These are phyloP conservation scores for Scaptomyza flava DNA, from an alignment of 2,888 invertebrate genomes.

Conservation along the genomic window DNA sequence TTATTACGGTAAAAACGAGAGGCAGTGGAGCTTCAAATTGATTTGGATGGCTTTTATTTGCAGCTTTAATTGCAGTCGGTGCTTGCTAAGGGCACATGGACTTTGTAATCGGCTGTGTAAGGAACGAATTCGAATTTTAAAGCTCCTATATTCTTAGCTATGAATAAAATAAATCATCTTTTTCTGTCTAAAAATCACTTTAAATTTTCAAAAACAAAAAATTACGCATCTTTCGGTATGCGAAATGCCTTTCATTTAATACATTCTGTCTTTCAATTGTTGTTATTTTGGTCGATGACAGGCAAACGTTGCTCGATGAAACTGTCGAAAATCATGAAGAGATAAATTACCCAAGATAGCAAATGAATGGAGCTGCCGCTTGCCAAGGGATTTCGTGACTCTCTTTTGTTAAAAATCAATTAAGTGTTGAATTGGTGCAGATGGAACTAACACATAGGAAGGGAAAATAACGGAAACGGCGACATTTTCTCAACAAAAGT, in stretches of 20 bases:
- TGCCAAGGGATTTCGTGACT: conserved; percentile 12
- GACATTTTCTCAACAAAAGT: conserved; percentile 55
- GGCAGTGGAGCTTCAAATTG: conserved; percentile 51
- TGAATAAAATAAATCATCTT: no score
- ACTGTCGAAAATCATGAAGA: conserved; percentile 58
- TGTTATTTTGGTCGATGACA: no score
- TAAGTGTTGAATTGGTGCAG: conserved; percentile 83
- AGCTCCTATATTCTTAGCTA: no score
- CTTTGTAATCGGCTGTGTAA: conserved; percentile 12
- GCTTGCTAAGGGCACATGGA: conserved; percentile 19
- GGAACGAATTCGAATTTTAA: not conserved
- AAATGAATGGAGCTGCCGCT: conserved; percentile 48
- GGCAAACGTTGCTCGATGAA: no score
- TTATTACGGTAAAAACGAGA: conserved; percentile 5
- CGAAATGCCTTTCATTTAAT: no score
- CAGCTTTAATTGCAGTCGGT: conserved; percentile 60
- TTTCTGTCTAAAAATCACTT: no score
- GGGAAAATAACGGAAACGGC: conserved; percentile 56
- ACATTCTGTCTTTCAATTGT: no score
- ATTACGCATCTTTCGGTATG: no score
- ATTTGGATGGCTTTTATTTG: conserved; percentile 61
- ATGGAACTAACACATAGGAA: conserved; percentile 52
- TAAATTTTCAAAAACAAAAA: no score
- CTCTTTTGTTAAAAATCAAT: conserved; percentile 83
- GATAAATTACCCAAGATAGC: conserved; percentile 76